Evolutionary conservation across 1,140 invertebrate genomes (phyloP).

Genomic region (Dreissena rostriformis): DNA sequence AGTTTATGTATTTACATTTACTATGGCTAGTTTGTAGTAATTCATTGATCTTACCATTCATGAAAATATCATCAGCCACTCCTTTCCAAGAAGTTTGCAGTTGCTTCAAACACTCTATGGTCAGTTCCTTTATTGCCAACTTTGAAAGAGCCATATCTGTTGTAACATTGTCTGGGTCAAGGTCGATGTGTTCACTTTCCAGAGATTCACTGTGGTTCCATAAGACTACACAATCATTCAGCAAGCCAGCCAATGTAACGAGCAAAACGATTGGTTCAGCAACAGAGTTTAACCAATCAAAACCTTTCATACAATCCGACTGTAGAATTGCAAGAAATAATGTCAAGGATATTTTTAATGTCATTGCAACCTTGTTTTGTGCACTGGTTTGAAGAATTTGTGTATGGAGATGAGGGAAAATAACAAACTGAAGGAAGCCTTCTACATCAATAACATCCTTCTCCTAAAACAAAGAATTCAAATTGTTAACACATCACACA

Average conservation of each 20-base stretch:
- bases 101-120: neutral
- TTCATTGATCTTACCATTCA: too few relatives aligned
- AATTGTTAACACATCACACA: too few relatives aligned
- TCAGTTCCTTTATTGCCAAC: conserved; percentile 3
- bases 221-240: conserved; percentile 15
- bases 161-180: neutral
- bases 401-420: too few relatives aligned
- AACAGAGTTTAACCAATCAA: conserved; percentile 32
- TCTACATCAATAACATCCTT: too few relatives aligned
- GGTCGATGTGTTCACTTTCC: too few relatives aligned
- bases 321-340: conserved; percentile 14
- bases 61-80: too few relatives aligned
- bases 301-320: conserved; percentile 3
- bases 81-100: too few relatives aligned
- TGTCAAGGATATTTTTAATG: conserved; percentile 1
- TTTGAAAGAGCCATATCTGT: conserved; percentile 16
- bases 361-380: neutral
- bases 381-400: too few relatives aligned
- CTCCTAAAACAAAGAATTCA: too few relatives aligned
- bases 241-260: conserved; percentile 2
- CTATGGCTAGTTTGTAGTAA: too few relatives aligned
- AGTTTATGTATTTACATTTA: too few relatives aligned
- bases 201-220: neutral
- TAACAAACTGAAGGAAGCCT: too few relatives aligned
- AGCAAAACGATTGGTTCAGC: conserved; percentile 38